These are phyloP conservation scores for Chelonus insularis DNA, from an alignment of 1,140 invertebrate species.

Conservation along the genomic window DNA sequence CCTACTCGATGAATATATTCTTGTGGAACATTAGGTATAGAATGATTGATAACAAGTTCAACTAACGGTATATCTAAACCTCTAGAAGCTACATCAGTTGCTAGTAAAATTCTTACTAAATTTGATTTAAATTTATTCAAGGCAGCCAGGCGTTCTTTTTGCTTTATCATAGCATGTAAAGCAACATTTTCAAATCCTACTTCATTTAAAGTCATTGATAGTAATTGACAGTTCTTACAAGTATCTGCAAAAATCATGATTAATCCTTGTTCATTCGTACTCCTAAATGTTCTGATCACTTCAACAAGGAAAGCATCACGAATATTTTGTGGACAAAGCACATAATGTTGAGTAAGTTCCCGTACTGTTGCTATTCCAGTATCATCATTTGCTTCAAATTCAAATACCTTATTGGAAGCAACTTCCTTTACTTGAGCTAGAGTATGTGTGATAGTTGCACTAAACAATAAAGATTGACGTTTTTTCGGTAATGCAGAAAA, in stretches of 20 bases:
- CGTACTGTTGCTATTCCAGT: slow-evolving; percentile 78
- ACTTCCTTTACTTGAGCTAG: slow-evolving; percentile 73
- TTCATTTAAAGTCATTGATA: slow-evolving; percentile 83
- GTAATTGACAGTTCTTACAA: slow-evolving; percentile 85
- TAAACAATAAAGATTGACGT: slow-evolving; percentile 88
- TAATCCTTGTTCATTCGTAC: slow-evolving; percentile 73
- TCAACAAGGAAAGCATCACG: slow-evolving; percentile 94
- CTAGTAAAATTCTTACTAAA: slow-evolving; percentile 83
- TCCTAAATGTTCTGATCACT: slow-evolving; percentile 77
- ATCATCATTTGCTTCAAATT: slow-evolving; percentile 65
- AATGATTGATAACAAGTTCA: slow-evolving; percentile 92
- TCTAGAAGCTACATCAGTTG: slow-evolving; percentile 95
- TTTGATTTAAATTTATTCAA: slow-evolving; percentile 86
- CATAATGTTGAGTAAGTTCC: slow-evolving; percentile 85
- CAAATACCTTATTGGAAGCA: slow-evolving; percentile 61
- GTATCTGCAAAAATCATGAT: slow-evolving; percentile 94
- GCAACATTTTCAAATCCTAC: slow-evolving; percentile 86
- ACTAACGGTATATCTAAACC: slow-evolving; percentile 89
- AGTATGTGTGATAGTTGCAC: slow-evolving; percentile 93
- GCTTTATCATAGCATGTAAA: slow-evolving; percentile 83
- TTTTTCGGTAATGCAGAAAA: slow-evolving; percentile 78
- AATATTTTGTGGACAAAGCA: slow-evolving; percentile 85
- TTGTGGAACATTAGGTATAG: slow-evolving; percentile 84
- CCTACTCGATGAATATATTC: slow-evolving; percentile 98
- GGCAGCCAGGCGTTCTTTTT: slow-evolving; percentile 77